Evolutionary conservation across 2,888 invertebrate species (phyloP), one percentile per base, ranked within the genome.

Genomic region (Steinernema carpocapsae): DNA sequence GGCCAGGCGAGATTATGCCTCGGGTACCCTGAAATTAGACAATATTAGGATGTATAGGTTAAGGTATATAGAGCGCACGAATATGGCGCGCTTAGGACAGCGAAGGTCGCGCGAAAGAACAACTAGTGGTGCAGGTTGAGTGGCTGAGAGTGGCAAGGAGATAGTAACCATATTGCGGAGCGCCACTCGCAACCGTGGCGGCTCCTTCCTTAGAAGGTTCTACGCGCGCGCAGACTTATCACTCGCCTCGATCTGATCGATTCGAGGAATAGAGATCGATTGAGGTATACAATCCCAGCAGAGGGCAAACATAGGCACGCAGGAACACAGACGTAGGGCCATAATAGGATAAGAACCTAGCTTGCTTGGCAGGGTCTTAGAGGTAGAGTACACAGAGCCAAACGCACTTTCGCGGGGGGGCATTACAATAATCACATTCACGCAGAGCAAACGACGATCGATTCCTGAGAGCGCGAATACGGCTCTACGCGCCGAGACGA

Each of bases 161-260:
- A 48, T 19, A 14, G 48, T 48, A 29, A 64, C 64, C 64, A 64
- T 64, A 64, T 64, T 64, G 64, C 64, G 64, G 64, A 22, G 64
- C 64, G 64, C 64, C n/a, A 48, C 37, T 48, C 48, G 48, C 48
- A 48, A 3, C 14, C 48, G n/a, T n/a, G 64, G 64, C 64, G 32
- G 17, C 64, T 12, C 26, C 32, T 64, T 32, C 32, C 48, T 48
- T 48, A 17, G 48, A 48, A n/a, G 48, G 48, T 48, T 19, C 48
- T 48, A 48, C 48, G 48, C 48, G 48, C 48, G 48, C 48, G 4
- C 48, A 37, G 10, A 37, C 2, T 64, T 64, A 64, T 64, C 64
- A 64, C 64, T 7, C 32, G 29, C 10, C 64, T 64, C 64, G 64
- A 64, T 64, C 64, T 29, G 64, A 64, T 64, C 64, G 64, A 64